These are phyloP conservation scores for Sinotaia quadrata DNA, from an alignment of 2,888 invertebrate genomes.

Conservation along the genomic window DNA sequence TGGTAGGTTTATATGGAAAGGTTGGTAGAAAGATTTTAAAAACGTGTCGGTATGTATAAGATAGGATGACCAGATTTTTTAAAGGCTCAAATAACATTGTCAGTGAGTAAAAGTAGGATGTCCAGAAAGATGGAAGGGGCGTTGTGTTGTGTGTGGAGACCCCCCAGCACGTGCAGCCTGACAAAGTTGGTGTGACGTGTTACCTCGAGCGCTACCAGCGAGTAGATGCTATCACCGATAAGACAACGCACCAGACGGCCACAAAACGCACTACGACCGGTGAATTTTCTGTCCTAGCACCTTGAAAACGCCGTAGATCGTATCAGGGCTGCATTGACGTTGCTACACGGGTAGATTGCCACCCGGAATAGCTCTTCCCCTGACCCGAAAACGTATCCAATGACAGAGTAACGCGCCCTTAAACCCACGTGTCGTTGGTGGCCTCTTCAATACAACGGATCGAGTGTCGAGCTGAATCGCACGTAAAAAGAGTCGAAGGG, in stretches of 20 bases:
- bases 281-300: slow-evolving; percentile 3
- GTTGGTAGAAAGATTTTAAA: too few relatives aligned
- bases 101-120: too few relatives aligned
- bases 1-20: too few relatives aligned
- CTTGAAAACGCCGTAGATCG: slow-evolving; percentile 2
- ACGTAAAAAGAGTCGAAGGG: background rate
- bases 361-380: slow-evolving; percentile 9
- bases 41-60: too few relatives aligned
- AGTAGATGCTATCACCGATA: slow-evolving; percentile 9
- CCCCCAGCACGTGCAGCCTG: too few relatives aligned
- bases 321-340: slow-evolving; percentile 18
- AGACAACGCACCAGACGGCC: background rate
- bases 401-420: background rate
- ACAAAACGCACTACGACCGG: background rate
- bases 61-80: too few relatives aligned
- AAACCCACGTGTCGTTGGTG: background rate
- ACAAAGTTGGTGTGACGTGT: background rate
- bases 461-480: background rate
- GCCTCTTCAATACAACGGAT: background rate
- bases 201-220: background rate
- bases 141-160: too few relatives aligned
- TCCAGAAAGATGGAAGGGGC: too few relatives aligned
- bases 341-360: slow-evolving; percentile 21
- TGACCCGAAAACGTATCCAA: background rate
- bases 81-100: too few relatives aligned